Conservation (phyloP, 2,797 vertebrate species). For the Scyliorhinus canicula region DNA sequence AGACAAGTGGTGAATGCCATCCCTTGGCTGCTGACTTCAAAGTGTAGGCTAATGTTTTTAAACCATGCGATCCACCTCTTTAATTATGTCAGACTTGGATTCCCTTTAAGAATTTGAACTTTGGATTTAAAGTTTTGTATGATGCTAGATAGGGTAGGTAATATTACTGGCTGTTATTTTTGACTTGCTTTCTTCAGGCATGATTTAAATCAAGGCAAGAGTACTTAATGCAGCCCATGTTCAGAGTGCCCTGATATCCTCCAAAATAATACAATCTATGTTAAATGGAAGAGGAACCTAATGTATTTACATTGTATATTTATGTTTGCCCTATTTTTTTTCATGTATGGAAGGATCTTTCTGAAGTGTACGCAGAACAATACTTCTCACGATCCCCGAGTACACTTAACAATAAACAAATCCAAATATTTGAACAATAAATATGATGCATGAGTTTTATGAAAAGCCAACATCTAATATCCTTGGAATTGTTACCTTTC, state of each 20-base stretch:
- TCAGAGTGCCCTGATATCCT: neutral
- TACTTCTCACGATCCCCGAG: too few species aligned
- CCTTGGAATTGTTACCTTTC: neutral
- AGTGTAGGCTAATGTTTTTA: neutral
- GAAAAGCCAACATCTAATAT: neutral
- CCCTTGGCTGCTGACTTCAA: too few species aligned
- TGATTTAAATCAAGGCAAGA: neutral
- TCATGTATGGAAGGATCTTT: too few species aligned
- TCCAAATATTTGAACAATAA: neutral
- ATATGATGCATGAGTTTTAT: neutral
- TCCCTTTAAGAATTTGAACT: neutral
- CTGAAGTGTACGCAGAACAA: too few species aligned
- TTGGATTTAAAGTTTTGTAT: neutral
- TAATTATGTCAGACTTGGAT: neutral
- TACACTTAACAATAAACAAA: too few species aligned
- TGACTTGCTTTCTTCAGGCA: neutral
- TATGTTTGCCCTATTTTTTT: too few species aligned
- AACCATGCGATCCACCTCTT: neutral
- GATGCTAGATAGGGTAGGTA: neutral
- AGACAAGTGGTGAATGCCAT: too few species aligned
- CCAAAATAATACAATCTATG: neutral
- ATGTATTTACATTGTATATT: too few species aligned
- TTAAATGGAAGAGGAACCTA: too few species aligned
- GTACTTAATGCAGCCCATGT: neutral
- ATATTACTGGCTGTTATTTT: neutral